Percentiles rank a stretch among this genome's conserved stretches.
Evolutionary conservation across 2,888 invertebrate genomes (phyloP).

Genomic region (Vesta saturnalis): DNA sequence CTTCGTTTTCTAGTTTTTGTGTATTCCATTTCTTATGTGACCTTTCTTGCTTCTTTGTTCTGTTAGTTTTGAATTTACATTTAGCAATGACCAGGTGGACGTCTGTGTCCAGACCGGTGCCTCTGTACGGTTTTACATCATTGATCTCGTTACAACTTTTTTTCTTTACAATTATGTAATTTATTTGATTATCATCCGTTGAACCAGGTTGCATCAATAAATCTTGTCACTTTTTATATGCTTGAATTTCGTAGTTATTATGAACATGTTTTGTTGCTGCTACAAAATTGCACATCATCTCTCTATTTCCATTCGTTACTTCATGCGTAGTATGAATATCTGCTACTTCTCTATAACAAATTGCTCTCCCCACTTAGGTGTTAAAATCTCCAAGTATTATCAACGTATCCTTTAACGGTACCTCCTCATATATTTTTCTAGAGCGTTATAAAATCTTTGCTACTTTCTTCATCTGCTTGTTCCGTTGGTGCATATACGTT

Average conservation of each 20-base stretch:
- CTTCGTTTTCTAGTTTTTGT: neutral
- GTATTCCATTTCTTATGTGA: neutral
- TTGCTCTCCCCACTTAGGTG: no score
- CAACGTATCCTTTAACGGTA: no score
- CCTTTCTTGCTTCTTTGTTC: neutral
- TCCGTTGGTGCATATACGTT: neutral
- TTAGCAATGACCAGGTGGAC: neutral
- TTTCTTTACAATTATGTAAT: neutral
- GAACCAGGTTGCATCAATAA: no score
- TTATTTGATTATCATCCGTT: neutral
- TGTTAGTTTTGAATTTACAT: neutral
- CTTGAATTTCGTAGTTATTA: neutral
- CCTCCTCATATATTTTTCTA: no score
- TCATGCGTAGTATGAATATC: no score
- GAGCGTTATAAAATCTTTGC: no score
- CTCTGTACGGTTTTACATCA: no score
- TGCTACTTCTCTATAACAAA: no score
- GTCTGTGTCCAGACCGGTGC: no score
- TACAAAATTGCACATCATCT: no score
- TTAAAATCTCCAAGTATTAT: no score
- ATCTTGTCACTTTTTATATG: no score
- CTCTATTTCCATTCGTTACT: neutral
- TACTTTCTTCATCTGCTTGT: neutral
- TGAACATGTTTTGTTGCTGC: neutral
- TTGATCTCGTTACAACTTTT: neutral